A percentile compares a stretch with the other conserved stretches of the same genome.
Conservation (phyloP, 2,113 vertebrate genomes). For the Piaya cayana region DNA sequence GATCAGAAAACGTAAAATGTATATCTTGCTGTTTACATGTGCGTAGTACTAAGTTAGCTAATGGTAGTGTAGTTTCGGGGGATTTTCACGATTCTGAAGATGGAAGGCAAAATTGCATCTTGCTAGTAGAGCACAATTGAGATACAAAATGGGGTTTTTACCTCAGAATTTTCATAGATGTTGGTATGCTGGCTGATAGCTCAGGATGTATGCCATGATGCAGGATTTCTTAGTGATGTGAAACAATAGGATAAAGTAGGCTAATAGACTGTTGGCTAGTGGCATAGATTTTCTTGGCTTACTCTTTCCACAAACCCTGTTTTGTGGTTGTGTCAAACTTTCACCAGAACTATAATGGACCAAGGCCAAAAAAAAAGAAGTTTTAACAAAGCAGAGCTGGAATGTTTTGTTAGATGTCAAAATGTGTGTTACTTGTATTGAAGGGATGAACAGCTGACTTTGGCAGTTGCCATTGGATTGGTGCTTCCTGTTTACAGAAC, state of each 20-base stretch:
- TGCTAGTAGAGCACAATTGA: neutral
- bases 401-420: slow-evolving; percentile 11
- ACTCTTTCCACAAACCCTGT: neutral
- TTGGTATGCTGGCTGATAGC: neutral
- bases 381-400: neutral
- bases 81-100: neutral
- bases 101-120: neutral
- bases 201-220: neutral
- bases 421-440: neutral
- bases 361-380: neutral
- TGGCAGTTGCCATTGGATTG: slow-evolving; percentile 34
- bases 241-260: neutral
- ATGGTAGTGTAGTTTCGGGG: neutral
- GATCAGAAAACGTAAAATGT: neutral
- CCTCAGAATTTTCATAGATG: neutral
- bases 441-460: slow-evolving; percentile 43
- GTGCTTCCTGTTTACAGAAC: slow-evolving; percentile 68
- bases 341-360: neutral
- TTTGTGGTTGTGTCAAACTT: slow-evolving; percentile 23
- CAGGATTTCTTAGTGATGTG: neutral
- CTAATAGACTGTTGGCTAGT: neutral
- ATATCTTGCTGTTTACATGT: neutral
- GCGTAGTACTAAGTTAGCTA: neutral
- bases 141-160: neutral
- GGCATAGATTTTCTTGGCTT: neutral